Conservation (phyloP, 2,797 vertebrate species). For the Epinephelus awoara region DNA sequence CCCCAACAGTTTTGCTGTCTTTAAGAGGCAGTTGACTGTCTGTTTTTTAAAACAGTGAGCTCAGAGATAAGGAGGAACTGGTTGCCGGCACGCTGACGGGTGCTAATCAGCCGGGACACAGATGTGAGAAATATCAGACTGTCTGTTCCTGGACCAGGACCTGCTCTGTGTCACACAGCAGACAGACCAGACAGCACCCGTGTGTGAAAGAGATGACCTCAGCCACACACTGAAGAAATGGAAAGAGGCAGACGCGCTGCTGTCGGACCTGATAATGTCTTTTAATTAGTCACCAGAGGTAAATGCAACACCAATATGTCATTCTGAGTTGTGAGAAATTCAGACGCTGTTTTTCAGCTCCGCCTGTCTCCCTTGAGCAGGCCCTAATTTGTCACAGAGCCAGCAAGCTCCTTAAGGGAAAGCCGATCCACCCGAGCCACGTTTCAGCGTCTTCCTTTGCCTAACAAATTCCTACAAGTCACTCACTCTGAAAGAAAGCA, state of each 20-base stretch:
- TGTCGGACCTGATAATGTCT: conserved; percentile 31
- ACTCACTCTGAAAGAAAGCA: conserved; percentile 82
- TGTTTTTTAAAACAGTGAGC: conserved; percentile 57
- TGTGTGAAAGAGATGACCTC: conserved; percentile 80
- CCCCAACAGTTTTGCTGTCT: conserved; percentile 18
- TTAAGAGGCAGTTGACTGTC: conserved; percentile 4
- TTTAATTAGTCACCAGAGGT: conserved; percentile 53
- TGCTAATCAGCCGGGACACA: conserved; percentile 73
- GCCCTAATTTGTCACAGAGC: conserved; percentile 54
- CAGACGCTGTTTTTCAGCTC: conserved; percentile 34
- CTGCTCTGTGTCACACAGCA: conserved; percentile 75
- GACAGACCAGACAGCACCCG: conserved; percentile 70
- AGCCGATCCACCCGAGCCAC: conserved; percentile 69
- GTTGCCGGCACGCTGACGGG: conserved; percentile 54
- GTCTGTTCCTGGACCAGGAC: conserved; percentile 59
- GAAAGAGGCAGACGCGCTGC: conserved; percentile 42
- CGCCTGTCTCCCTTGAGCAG: conserved; percentile 17
- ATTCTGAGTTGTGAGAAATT: conserved; percentile 42
- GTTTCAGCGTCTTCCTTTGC: conserved; percentile 74
- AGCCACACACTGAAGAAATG: conserved; percentile 44
- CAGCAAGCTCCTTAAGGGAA: conserved; percentile 54
- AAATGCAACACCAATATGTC: conserved; percentile 15
- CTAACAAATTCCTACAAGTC: conserved; percentile 82
- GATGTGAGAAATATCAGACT: conserved; percentile 74
- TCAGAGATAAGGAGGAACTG: conserved; percentile 68